phyloP scores from a whole-genome alignment of 2,888 invertebrate genomes.

The Hanleya hanleyi region DNA sequence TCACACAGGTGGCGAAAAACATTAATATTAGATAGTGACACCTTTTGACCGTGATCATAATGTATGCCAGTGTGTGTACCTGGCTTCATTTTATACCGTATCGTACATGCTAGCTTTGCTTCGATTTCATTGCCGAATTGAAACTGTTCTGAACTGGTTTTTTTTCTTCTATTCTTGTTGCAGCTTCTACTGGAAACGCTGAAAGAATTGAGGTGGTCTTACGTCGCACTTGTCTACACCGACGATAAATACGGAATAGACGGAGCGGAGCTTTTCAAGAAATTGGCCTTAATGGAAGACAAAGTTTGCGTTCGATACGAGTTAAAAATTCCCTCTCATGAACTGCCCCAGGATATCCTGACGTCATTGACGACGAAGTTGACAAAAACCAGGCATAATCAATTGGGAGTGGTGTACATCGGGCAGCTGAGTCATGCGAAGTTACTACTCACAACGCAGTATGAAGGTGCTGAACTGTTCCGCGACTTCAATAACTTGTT shows the following conservation, averaged over 20 bases:
- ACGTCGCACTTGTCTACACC: constrained; percentile 51
- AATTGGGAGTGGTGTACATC: constrained; percentile 53
- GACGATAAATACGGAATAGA: constrained; percentile 49
- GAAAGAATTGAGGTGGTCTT: constrained; percentile 49
- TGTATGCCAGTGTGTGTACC: too few species aligned
- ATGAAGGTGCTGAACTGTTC: background rate
- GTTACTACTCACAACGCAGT: constrained; percentile 21
- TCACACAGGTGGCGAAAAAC: too few species aligned
- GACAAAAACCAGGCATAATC: constrained; percentile 29
- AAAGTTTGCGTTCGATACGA: constrained; percentile 48
- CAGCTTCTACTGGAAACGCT: constrained; percentile 54
- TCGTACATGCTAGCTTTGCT: too few species aligned
- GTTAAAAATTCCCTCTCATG: constrained; percentile 18
- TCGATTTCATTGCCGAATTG: too few species aligned
- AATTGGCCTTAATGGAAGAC: constrained; percentile 35
- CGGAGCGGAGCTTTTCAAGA: constrained; percentile 37
- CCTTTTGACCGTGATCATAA: too few species aligned
- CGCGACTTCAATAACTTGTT: constrained; percentile 31
- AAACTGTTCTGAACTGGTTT: too few species aligned
- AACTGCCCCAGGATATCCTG: background rate
- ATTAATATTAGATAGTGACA: too few species aligned
- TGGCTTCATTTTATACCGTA: too few species aligned
- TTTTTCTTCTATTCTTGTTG: too few species aligned
- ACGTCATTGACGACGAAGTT: constrained; percentile 25
- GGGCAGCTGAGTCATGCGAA: constrained; percentile 41